These are phyloP conservation scores for Lepidurus arcticus DNA, from an alignment of 1,140 invertebrate genomes.

Conservation along the genomic window DNA sequence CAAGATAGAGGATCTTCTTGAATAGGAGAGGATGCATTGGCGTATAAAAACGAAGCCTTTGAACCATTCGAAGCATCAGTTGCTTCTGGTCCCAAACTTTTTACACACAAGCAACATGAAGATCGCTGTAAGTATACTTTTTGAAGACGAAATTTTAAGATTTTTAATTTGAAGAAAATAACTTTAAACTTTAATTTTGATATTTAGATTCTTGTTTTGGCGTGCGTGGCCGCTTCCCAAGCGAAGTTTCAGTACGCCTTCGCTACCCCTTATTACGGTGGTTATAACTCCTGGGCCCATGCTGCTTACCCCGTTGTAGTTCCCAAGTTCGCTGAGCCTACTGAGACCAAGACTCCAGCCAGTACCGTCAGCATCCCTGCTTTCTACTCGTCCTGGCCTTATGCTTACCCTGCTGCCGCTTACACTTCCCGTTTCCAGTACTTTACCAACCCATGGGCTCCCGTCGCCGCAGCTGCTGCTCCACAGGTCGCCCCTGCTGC, in stretches of 20 bases:
- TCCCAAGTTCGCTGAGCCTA: conserved; percentile 45
- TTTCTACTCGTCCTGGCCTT: conserved; percentile 13
- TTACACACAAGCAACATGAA: conserved; percentile 38
- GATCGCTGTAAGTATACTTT: conserved; percentile 37
- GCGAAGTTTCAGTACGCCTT: conserved; percentile 6
- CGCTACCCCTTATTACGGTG: not conserved
- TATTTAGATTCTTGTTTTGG: conserved; percentile 2
- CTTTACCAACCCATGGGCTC: conserved; percentile 37
- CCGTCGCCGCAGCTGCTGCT: conserved; percentile 39
- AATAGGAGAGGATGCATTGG: not conserved
- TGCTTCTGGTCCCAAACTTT: not conserved
- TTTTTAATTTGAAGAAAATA: no score
- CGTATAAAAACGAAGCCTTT: not conserved
- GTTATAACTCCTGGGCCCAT: conserved; percentile 40
- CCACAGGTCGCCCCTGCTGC: conserved; percentile 11
- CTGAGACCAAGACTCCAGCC: conserved; percentile 45
- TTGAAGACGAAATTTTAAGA: no score
- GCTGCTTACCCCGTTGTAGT: conserved; percentile 39
- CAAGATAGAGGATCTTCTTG: not conserved
- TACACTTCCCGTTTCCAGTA: conserved; percentile 37
- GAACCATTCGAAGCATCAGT: not conserved
- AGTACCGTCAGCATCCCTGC: conserved; percentile 41
- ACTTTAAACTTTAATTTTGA: not conserved
- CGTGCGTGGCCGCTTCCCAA: conserved; percentile 7
- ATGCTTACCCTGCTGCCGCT: conserved; percentile 42